Conservation (phyloP, 2,888 invertebrate genomes). For the Coleophora flavipennella region DNA sequence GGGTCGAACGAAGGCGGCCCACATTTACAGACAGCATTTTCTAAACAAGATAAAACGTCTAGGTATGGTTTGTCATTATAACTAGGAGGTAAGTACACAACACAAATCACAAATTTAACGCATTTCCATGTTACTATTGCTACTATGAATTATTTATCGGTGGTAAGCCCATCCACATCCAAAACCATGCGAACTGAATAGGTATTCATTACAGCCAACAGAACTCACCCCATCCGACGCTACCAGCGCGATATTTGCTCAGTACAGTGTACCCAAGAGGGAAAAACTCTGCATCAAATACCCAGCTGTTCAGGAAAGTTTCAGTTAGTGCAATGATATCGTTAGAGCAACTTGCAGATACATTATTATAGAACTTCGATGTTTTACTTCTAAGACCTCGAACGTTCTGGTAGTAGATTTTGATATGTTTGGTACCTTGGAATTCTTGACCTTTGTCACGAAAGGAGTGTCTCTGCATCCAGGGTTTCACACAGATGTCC, state of each 20-base stretch:
- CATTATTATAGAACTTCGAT: no score
- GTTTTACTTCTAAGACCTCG: no score
- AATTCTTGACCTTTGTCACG: no score
- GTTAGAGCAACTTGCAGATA: no score
- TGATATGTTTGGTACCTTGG: no score
- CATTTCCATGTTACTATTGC: conserved; percentile 1
- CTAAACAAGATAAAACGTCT: conserved; percentile 1
- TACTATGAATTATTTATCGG: conserved; percentile 7
- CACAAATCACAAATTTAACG: no score
- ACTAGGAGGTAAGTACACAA: no score
- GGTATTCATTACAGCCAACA: conserved; percentile 2
- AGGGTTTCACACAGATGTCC: neutral
- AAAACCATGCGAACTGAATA: neutral
- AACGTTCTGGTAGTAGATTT: no score
- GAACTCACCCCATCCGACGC: conserved; percentile 4
- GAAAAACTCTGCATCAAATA: no score
- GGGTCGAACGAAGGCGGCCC: no score
- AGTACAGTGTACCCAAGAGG: conserved; percentile 1
- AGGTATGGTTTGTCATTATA: conserved; percentile 3
- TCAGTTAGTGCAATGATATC: conserved; percentile 3
- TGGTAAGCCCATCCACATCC: neutral
- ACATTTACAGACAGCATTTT: conserved; percentile 3
- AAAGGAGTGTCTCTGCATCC: no score
- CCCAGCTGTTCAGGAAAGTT: conserved; percentile 2
- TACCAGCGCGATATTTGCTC: conserved; percentile 2